A percentile compares a stretch with the other conserved stretches of the same genome.
Conservation (phyloP, 2,888 invertebrate genomes). For the Chamaedrilus cognettii region DNA sequence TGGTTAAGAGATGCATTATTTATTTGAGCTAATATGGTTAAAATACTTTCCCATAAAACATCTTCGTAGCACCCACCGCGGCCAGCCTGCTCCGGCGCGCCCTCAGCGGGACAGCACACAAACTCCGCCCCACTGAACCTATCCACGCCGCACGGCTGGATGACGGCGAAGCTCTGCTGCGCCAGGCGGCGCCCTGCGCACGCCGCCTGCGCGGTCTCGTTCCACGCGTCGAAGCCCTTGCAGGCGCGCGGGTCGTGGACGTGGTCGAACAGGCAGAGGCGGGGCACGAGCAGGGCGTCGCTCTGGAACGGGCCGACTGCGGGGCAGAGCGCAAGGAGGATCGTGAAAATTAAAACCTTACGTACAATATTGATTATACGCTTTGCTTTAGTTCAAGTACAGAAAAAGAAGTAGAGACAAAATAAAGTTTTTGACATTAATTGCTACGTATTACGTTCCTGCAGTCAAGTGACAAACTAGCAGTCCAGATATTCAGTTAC, state of each 20-base stretch:
- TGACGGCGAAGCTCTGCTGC: conserved; percentile 93
- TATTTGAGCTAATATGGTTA: too few species aligned
- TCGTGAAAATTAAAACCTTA: neutral
- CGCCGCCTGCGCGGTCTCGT: conserved; percentile 64
- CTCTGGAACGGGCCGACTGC: conserved; percentile 96
- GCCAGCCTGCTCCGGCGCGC: too few species aligned
- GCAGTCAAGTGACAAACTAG: neutral
- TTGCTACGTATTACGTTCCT: too few species aligned
- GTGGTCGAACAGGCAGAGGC: conserved; percentile 98
- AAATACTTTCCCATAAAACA: too few species aligned
- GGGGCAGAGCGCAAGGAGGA: conserved; percentile 22
- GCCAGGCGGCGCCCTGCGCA: conserved; percentile 77
- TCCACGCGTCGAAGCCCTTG: conserved; percentile 83
- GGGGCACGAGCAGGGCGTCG: conserved; percentile 96
- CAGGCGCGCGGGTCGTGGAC: conserved; percentile 93
- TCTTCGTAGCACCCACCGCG: too few species aligned
- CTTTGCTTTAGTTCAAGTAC: neutral
- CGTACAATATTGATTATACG: neutral
- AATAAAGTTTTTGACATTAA: neutral
- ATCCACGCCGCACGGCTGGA: conserved; percentile 95
- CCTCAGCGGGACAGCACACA: conserved; percentile 78
- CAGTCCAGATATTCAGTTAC: too few species aligned
- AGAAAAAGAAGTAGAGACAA: neutral
- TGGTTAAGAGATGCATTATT: too few species aligned
- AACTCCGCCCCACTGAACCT: conserved; percentile 98